These are phyloP conservation scores for Geococcyx californianus DNA, from an alignment of 2,113 vertebrate genomes.

Conservation along the genomic window DNA sequence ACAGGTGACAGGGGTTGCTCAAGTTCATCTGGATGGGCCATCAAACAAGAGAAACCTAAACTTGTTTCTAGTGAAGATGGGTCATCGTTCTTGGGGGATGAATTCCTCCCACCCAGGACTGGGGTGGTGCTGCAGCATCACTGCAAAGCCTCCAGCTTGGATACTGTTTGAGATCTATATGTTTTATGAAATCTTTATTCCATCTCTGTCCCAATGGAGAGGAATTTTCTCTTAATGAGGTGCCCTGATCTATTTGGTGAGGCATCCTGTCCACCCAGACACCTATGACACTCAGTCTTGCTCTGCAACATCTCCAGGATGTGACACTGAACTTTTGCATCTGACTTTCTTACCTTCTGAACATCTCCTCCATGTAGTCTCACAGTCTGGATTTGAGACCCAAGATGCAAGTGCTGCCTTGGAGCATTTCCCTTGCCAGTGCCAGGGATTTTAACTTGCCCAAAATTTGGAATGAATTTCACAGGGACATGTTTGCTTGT, in stretches of 20 bases:
- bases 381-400: fast-evolving
- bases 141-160: not conserved
- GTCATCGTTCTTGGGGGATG: fast-evolving
- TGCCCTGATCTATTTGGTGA: not conserved
- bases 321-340: not conserved
- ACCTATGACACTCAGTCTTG: not conserved
- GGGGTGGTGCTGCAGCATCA: not conserved
- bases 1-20: fast-evolving
- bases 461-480: not conserved
- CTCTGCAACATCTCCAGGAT: not conserved
- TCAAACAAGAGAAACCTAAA: not conserved
- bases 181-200: not conserved
- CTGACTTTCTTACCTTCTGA: not conserved
- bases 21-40: not conserved
- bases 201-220: not conserved
- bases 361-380: not conserved
- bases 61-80: not conserved
- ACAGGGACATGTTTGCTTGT: not conserved
- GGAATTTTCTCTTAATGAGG: not conserved
- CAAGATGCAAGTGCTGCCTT: not conserved
- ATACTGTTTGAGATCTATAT: too few species aligned
- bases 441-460: not conserved
- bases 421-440: not conserved
- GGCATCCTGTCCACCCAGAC: not conserved
- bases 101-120: not conserved